Conservation (phyloP, 2,113 vertebrate genomes). For the Hiodon tergisus region DNA sequence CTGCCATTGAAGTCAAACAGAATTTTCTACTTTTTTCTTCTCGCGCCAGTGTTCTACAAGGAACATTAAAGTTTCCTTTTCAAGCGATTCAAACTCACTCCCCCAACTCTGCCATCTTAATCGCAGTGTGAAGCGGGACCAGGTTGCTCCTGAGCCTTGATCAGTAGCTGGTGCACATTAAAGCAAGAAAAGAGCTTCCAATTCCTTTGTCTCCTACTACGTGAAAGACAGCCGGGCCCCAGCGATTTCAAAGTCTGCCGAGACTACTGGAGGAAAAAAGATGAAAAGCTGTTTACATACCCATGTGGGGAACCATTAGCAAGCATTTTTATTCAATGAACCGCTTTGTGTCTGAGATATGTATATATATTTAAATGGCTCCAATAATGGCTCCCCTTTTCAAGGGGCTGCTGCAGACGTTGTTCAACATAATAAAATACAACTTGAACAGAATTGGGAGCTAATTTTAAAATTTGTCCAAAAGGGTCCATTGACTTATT, state of each 20-base stretch:
- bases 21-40: neutral
- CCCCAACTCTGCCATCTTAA: conserved; percentile 11
- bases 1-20: neutral
- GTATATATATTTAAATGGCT: neutral
- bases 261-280: neutral
- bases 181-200: conserved; percentile 17
- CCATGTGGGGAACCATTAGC: conserved; percentile 1
- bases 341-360: neutral
- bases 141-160: conserved; percentile 41
- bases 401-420: neutral
- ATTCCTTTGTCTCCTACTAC: neutral
- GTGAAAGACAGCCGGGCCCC: neutral
- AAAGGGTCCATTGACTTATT: too few relatives aligned
- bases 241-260: conserved; percentile 2
- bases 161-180: conserved; percentile 41
- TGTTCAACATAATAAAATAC: too few relatives aligned
- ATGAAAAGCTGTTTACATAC: conserved; percentile 1
- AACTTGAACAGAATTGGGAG: too few relatives aligned
- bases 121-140: conserved; percentile 31
- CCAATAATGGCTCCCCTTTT: neutral
- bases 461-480: too few relatives aligned
- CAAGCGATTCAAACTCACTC: neutral
- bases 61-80: conserved; percentile 23
- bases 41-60: neutral
- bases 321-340: neutral